A percentile compares a stretch with the other conserved stretches of the same genome.
Evolutionary conservation across 2,797 vertebrate species (phyloP).

Genomic region (Galago senegalensis): DNA sequence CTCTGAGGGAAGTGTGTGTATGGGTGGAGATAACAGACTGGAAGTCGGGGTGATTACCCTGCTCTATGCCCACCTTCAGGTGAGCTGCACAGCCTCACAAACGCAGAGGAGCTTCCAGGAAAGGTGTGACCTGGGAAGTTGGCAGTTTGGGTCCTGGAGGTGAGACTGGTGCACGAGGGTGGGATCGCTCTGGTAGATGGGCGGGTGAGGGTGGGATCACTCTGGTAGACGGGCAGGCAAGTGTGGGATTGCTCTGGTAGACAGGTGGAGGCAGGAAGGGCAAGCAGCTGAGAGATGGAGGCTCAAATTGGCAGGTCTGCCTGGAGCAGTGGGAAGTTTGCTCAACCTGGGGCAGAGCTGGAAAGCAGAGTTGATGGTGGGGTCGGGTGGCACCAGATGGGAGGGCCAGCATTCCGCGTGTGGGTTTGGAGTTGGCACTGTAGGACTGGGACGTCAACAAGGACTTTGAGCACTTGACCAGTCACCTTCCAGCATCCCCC

Average conservation of each 20-base stretch:
- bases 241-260: background rate
- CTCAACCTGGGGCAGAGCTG: background rate
- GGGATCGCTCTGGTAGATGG: too few relatives aligned
- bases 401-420: too few relatives aligned
- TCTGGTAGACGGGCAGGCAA: background rate
- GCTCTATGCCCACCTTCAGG: too few relatives aligned
- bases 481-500: background rate
- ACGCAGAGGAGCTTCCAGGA: background rate
- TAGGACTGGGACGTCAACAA: background rate
- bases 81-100: background rate
- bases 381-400: rapidly evolving
- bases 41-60: too few relatives aligned
- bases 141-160: background rate
- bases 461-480: background rate
- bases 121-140: background rate
- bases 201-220: too few relatives aligned
- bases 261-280: too few relatives aligned
- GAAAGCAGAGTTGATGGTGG: background rate
- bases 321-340: background rate
- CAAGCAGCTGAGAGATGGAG: background rate
- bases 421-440: background rate
- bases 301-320: background rate
- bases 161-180: background rate
- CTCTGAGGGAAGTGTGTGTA: background rate
- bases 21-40: too few relatives aligned